phyloP scores from a whole-genome alignment of 2,888 invertebrate species.

The Acleris holmiana region DNA sequence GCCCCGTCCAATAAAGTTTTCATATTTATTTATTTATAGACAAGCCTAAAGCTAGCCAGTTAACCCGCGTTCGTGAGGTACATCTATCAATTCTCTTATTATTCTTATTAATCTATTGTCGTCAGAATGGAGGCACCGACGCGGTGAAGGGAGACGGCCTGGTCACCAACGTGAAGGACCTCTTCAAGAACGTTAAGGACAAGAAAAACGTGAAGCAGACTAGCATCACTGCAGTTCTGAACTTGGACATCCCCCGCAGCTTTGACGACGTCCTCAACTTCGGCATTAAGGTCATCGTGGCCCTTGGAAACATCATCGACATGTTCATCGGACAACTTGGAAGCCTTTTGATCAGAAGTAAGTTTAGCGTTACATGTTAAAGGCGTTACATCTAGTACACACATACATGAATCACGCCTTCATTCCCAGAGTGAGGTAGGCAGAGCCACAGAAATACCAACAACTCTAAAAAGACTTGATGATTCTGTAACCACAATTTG shows the following conservation, averaged over 20 bases:
- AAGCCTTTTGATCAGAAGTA: slow-evolving; percentile 1
- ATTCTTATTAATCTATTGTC: too few relatives aligned
- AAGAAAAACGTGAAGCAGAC: neutral
- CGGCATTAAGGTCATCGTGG: slow-evolving; percentile 6
- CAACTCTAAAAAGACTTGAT: too few relatives aligned
- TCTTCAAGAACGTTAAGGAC: neutral
- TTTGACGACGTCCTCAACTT: neutral
- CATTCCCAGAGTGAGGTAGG: too few relatives aligned
- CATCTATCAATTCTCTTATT: too few relatives aligned
- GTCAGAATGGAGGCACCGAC: neutral
- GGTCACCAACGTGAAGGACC: neutral
- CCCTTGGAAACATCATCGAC: slow-evolving; percentile 8
- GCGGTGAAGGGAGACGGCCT: neutral
- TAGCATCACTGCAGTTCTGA: neutral
- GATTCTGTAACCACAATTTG: too few relatives aligned
- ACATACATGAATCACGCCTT: too few relatives aligned
- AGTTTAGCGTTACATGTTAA: neutral
- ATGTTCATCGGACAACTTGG: neutral
- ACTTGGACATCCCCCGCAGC: neutral
- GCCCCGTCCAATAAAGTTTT: too few relatives aligned
- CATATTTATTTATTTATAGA: too few relatives aligned
- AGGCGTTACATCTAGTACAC: neutral
- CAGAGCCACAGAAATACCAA: too few relatives aligned
- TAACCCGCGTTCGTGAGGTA: too few relatives aligned
- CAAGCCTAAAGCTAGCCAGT: too few relatives aligned